These are phyloP conservation scores for Tholera decimalis DNA, from an alignment of 2,888 invertebrate species.

Conservation along the genomic window DNA sequence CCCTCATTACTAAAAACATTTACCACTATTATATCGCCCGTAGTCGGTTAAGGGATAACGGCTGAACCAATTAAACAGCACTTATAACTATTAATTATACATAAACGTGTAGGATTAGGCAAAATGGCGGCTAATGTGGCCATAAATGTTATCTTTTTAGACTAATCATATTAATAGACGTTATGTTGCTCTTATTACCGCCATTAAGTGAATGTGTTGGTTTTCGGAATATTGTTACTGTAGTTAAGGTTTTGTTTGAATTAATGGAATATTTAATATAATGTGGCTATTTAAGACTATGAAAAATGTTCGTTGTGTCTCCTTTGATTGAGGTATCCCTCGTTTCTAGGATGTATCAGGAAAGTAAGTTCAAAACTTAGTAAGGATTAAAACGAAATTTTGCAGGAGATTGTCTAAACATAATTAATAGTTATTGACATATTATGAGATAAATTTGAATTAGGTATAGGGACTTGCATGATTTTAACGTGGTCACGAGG, in stretches of 20 bases:
- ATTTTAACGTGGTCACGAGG: too few species aligned
- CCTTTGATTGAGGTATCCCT: too few species aligned
- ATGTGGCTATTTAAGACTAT: too few species aligned
- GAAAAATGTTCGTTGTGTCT: too few species aligned
- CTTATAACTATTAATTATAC: conserved; percentile 58
- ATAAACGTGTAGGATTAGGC: conserved; percentile 59
- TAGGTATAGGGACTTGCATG: too few species aligned
- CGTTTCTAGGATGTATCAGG: too few species aligned
- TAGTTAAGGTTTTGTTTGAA: conserved; percentile 23
- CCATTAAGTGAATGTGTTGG: conserved; percentile 59
- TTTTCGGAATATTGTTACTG: conserved; percentile 36
- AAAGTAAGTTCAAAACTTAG: too few species aligned
- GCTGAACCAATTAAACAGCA: conserved; percentile 47
- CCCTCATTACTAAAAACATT: conserved; percentile 32
- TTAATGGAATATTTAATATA: conserved; percentile 1
- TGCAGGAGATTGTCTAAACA: too few species aligned
- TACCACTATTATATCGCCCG: conserved; percentile 38
- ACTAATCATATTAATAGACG: conserved; percentile 71
- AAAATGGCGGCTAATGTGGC: conserved; percentile 62
- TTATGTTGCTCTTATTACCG: conserved; percentile 58
- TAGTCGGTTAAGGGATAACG: conserved; percentile 42
- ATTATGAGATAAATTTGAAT: too few species aligned
- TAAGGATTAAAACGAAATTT: too few species aligned
- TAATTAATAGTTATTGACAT: too few species aligned
- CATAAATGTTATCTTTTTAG: conserved; percentile 74